Evolutionary conservation across 2,113 vertebrate species (phyloP).

Genomic region (Podarcis muralis): DNA sequence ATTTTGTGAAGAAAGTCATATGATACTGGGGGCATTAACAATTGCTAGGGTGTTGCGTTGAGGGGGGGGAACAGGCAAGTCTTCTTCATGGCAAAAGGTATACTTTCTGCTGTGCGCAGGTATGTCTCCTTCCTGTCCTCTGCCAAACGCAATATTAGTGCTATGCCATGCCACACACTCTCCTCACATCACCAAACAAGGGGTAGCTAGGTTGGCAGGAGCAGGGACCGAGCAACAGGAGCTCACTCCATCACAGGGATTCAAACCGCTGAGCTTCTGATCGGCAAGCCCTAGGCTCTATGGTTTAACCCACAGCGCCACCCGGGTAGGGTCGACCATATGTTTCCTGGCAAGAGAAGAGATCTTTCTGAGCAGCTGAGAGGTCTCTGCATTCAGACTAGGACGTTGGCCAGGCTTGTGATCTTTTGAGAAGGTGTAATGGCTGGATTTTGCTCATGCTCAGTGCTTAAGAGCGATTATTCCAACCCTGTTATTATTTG

Average conservation of each 20-base stretch:
- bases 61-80: not conserved
- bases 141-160: not conserved
- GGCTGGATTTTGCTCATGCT: not conserved
- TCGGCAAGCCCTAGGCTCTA: too few relatives aligned
- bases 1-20: not conserved
- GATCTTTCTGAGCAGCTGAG: not conserved
- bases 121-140: not conserved
- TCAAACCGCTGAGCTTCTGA: too few relatives aligned
- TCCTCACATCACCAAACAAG: not conserved
- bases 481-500: not conserved
- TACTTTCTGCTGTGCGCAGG: not conserved
- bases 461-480: not conserved
- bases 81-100: not conserved
- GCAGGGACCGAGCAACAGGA: too few relatives aligned
- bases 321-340: too few relatives aligned
- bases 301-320: too few relatives aligned
- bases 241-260: too few relatives aligned
- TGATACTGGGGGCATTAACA: not conserved
- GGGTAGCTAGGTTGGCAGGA: not conserved
- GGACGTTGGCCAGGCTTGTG: not conserved
- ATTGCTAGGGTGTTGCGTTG: not conserved
- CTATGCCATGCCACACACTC: not conserved
- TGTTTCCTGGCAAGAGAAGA: not conserved
- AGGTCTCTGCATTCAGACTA: not conserved
- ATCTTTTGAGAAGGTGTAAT: not conserved